Conservation (phyloP, 2,888 invertebrate genomes). For the Odontocerum albicorne region DNA sequence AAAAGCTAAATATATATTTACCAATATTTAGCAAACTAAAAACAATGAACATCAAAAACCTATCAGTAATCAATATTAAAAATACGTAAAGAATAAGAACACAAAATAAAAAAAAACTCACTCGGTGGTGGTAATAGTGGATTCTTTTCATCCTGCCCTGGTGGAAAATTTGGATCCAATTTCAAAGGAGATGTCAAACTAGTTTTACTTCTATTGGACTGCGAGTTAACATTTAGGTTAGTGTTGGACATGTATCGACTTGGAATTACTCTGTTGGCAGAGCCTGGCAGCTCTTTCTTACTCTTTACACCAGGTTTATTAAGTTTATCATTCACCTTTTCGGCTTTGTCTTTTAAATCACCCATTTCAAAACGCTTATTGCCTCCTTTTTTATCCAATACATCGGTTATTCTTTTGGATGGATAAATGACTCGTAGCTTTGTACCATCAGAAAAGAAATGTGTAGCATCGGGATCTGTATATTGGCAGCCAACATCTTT, state of each 20-base stretch:
- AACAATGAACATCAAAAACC: too few relatives aligned
- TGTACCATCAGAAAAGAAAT: conserved; percentile 48
- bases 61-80: too few relatives aligned
- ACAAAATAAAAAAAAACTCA: conserved; percentile 1
- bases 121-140: conserved; percentile 18
- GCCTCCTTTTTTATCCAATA: conserved; percentile 4
- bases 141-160: conserved; percentile 6
- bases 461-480: conserved; percentile 48
- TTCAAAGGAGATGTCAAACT: conserved; percentile 11
- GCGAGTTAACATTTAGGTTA: background rate
- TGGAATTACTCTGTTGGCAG: conserved; percentile 6
- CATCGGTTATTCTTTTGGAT: conserved; percentile 10
- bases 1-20: too few relatives aligned
- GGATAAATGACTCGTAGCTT: conserved; percentile 55
- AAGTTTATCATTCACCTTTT: background rate
- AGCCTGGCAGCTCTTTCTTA: background rate
- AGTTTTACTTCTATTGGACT: conserved; percentile 4
- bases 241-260: conserved; percentile 16
- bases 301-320: background rate
- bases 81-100: too few relatives aligned
- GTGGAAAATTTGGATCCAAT: conserved; percentile 2
- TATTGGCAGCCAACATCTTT: conserved; percentile 54
- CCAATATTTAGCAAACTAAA: too few relatives aligned
- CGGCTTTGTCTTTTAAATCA: background rate
- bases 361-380: background rate